Conservation (phyloP, 2,113 vertebrate genomes). For the Gambusia holbrooki region DNA sequence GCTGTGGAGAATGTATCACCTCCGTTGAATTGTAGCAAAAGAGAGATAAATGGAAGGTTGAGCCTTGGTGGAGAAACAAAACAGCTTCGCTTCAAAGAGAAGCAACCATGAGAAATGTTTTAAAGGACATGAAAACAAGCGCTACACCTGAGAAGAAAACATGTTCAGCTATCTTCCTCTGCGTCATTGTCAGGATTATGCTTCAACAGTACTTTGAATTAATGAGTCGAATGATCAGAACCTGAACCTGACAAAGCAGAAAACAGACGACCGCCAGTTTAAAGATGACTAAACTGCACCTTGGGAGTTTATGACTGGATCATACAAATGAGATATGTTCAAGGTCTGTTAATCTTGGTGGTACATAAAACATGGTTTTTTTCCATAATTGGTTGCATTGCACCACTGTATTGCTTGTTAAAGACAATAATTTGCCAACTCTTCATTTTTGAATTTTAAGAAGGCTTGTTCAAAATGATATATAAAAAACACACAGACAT, state of each 20-base stretch:
- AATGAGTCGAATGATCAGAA: slow-evolving; percentile 65
- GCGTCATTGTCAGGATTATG: slow-evolving; percentile 40
- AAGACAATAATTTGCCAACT: slow-evolving; percentile 6
- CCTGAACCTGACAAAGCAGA: slow-evolving; percentile 51
- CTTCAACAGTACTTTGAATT: slow-evolving; percentile 43
- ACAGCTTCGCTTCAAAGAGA: slow-evolving; percentile 45
- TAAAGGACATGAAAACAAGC: slow-evolving; percentile 21
- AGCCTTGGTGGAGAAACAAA: slow-evolving; percentile 58
- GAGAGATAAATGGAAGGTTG: slow-evolving; percentile 60
- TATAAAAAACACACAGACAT: background rate
- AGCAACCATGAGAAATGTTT: slow-evolving; percentile 54
- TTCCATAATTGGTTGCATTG: slow-evolving; percentile 32
- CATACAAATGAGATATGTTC: slow-evolving; percentile 26
- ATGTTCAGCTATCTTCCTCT: slow-evolving; percentile 37
- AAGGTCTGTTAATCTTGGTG: slow-evolving; percentile 36
- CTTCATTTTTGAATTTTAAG: background rate
- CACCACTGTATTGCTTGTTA: slow-evolving; percentile 9
- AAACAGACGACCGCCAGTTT: slow-evolving; percentile 28
- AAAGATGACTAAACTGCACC: slow-evolving; percentile 42
- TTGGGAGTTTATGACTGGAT: slow-evolving; percentile 44
- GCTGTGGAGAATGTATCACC: slow-evolving; percentile 63
- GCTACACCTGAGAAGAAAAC: slow-evolving; percentile 24
- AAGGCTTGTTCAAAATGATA: background rate
- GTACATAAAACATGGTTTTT: slow-evolving; percentile 23
- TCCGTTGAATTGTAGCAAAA: slow-evolving; percentile 35